Base-by-base conservation (phyloP, 2,797 vertebrate species). In the Toxotes lorentzi region DNA sequence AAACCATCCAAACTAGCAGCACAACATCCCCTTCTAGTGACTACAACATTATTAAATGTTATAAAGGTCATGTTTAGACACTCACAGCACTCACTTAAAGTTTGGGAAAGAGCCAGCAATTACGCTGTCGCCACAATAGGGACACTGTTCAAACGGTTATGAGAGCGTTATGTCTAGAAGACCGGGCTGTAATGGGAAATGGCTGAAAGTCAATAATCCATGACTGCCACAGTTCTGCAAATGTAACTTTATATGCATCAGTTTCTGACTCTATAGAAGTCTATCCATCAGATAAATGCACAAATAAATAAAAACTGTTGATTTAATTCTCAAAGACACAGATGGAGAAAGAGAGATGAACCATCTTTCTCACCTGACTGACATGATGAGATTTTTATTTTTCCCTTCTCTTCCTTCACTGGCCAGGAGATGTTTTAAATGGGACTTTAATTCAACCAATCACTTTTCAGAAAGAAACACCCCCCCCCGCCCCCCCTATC, bases 361-460 rank as follows among this genome's bases (percentile, higher is more conserved):
- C 5, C 3, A 30, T 27, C 48, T 19, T 57, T 67, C 47, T 63
- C 56, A 63, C 30, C 34, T 59, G 34, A 51, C 59, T 81, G 19
- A 64, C 45, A 57, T 35, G 16, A 70, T 34, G 57, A 17, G 11
- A 43, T 17, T 43, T 35, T 16, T 17, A 48, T 11, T 10, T 47
- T 48, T n/a, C 19, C 19, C 24, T 48, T n/a, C 17, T 68, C 14
- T 50, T 3, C 21, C 30, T 2, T 67, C 5, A 81, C 51, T 82
- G 80, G 66, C 19, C 27, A 13, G 27, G 5, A 64, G 17, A 34
- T 47, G 34, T 64, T 79, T 86, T 59, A 81, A 85, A 87, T 4
- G 5, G 7, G 35, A 30, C 30, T 76, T 56, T 4, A 1, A 11
- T 50, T 69, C 5, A 65, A 13, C 85, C 77, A 82, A 78, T 83